Conservation (phyloP, 2,888 invertebrate species). For the Mactromeris polynyma region DNA sequence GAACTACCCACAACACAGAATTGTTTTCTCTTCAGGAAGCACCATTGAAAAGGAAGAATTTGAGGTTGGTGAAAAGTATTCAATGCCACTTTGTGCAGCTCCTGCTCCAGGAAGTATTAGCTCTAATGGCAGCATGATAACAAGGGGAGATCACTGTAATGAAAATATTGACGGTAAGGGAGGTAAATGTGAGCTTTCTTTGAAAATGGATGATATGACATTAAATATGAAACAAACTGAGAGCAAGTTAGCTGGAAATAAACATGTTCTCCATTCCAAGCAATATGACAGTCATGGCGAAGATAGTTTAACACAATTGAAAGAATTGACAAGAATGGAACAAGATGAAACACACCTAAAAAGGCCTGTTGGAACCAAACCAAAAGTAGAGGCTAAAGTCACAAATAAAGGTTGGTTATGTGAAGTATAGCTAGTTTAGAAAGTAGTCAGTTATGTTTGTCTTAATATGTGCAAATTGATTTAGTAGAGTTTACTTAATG, state of each 20-base stretch:
- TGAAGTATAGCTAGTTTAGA: too few species aligned
- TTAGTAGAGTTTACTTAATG: too few species aligned
- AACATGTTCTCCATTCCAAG: not conserved
- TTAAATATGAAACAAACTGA: not conserved
- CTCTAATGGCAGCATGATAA: not conserved
- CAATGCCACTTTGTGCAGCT: not conserved
- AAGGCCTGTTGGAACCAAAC: not conserved
- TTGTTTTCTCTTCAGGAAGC: not conserved
- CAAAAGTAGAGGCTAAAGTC: not conserved
- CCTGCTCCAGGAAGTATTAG: not conserved
- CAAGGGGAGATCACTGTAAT: not conserved
- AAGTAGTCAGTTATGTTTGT: too few species aligned
- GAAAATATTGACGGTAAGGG: not conserved
- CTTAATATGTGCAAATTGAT: too few species aligned
- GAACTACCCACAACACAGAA: too few species aligned
- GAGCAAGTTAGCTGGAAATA: not conserved
- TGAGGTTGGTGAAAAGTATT: not conserved
- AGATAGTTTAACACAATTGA: slow-evolving; percentile 12
- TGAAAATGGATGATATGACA: not conserved
- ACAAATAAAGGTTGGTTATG: not conserved
- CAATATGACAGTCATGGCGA: not conserved
- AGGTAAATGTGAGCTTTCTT: not conserved
- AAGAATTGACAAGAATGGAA: not conserved
- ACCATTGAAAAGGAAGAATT: slow-evolving; percentile 13
- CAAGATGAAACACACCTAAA: not conserved